A percentile compares a stretch with the other conserved stretches of the same genome.
Conservation (phyloP, 2,888 invertebrate species). For the Eugnorisma glareosa region DNA sequence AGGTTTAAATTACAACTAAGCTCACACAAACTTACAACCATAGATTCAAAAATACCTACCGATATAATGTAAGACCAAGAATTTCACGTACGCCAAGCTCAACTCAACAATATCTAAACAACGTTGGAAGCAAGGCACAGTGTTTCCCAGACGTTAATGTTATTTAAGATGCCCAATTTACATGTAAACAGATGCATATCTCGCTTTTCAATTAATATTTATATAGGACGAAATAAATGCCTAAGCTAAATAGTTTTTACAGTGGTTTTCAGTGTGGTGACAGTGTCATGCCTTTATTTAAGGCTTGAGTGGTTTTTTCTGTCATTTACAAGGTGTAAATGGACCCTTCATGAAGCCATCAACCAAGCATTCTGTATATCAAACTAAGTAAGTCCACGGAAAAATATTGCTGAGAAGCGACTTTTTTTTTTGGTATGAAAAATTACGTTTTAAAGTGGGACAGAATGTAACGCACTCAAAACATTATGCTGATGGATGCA, state of each 20-base stretch:
- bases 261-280: neutral
- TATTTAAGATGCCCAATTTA: slow-evolving; percentile 48
- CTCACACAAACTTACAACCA: neutral
- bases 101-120: slow-evolving; percentile 12
- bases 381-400: too few species aligned
- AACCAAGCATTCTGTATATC: too few species aligned
- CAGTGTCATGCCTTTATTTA: too few species aligned
- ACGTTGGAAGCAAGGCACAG: slow-evolving; percentile 8
- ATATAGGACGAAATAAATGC: slow-evolving; percentile 31
- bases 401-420: too few species aligned
- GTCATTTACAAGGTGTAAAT: too few species aligned
- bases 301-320: too few species aligned
- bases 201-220: slow-evolving; percentile 37
- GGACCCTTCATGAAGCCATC: too few species aligned
- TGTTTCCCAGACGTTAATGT: slow-evolving; percentile 27
- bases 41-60: neutral
- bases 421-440: too few species aligned
- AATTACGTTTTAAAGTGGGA: too few species aligned
- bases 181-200: slow-evolving; percentile 49
- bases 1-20: neutral
- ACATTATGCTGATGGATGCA: too few species aligned
- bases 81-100: slow-evolving; percentile 20
- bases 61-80: slow-evolving; percentile 7
- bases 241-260: slow-evolving; percentile 27
- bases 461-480: too few species aligned